phyloP scores from a whole-genome alignment of 1,140 invertebrate species.

The Macrocentrus cingulum region DNA sequence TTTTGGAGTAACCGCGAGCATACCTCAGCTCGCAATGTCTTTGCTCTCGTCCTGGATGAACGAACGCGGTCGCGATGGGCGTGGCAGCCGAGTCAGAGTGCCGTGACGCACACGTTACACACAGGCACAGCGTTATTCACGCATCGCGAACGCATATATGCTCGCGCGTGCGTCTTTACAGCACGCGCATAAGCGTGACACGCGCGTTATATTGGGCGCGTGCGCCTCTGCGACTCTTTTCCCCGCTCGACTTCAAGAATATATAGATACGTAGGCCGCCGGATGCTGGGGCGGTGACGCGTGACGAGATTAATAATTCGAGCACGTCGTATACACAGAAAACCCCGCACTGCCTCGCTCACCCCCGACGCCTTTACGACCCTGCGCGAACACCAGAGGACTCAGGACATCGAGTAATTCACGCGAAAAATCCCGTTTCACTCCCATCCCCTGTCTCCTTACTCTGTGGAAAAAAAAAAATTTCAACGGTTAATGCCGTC shows the following conservation, averaged over 20 bases:
- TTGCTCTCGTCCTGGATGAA: constrained; percentile 49
- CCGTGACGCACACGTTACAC: constrained; percentile 46
- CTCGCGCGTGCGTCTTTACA: constrained; percentile 11
- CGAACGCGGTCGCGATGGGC: constrained; percentile 52
- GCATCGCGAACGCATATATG: not conserved
- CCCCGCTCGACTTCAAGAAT: not conserved
- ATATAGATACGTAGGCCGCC: constrained; percentile 15
- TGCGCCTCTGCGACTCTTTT: constrained; percentile 25
- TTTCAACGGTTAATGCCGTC: too few species aligned
- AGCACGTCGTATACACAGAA: constrained; percentile 29
- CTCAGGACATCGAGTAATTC: too few species aligned
- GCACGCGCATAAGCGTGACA: constrained; percentile 31
- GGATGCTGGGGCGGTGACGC: constrained; percentile 37
- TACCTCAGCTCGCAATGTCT: constrained; percentile 33
- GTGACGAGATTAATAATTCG: constrained; percentile 45
- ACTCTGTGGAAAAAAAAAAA: too few species aligned
- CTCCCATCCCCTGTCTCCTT: too few species aligned
- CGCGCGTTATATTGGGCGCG: constrained; percentile 35
- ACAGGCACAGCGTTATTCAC: constrained; percentile 9
- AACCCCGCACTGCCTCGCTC: too few species aligned
- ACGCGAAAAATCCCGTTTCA: too few species aligned
- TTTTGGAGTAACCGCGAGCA: constrained; percentile 19
- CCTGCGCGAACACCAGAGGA: too few species aligned
- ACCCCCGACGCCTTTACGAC: too few species aligned
- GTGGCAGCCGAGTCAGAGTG: constrained; percentile 46